A percentile compares a stretch with the other conserved stretches of the same genome.
phyloP scores from a whole-genome alignment of 2,888 invertebrate genomes.

The Luperina testacea region DNA sequence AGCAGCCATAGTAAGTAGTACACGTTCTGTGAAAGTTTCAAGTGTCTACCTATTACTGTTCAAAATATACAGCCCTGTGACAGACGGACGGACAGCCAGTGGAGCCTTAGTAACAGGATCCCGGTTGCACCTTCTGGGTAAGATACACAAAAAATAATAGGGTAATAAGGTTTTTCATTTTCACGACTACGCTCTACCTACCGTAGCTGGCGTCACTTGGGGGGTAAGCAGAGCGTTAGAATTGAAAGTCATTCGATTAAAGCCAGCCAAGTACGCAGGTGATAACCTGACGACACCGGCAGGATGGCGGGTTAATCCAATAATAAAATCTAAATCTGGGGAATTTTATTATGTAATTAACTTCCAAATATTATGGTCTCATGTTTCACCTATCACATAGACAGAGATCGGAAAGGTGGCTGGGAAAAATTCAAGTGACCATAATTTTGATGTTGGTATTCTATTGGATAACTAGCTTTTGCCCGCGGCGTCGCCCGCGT shows the following conservation, averaged over 20 bases:
- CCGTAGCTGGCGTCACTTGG: background rate
- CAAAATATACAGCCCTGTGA: background rate
- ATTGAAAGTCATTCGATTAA: slow-evolving; percentile 19
- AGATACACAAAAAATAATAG: slow-evolving; percentile 1
- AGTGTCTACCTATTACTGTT: background rate
- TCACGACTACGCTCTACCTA: background rate
- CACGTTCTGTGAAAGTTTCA: background rate
- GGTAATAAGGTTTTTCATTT: background rate
- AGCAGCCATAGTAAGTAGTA: background rate
- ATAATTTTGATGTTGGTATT: background rate
- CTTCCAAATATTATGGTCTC: background rate
- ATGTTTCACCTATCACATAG: background rate
- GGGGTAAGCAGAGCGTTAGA: slow-evolving; percentile 15
- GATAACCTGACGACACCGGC: background rate
- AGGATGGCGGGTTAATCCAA: background rate
- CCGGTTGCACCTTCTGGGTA: background rate
- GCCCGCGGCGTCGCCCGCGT: background rate
- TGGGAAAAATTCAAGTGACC: background rate
- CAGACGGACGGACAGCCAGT: background rate
- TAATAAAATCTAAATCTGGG: background rate
- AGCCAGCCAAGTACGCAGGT: background rate
- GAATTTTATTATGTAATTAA: background rate
- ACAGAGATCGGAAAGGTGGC: no score
- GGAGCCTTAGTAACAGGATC: background rate
- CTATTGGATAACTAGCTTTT: background rate